Evolutionary conservation across 2,113 vertebrate genomes (phyloP).

Genomic region (Euleptes europaea): DNA sequence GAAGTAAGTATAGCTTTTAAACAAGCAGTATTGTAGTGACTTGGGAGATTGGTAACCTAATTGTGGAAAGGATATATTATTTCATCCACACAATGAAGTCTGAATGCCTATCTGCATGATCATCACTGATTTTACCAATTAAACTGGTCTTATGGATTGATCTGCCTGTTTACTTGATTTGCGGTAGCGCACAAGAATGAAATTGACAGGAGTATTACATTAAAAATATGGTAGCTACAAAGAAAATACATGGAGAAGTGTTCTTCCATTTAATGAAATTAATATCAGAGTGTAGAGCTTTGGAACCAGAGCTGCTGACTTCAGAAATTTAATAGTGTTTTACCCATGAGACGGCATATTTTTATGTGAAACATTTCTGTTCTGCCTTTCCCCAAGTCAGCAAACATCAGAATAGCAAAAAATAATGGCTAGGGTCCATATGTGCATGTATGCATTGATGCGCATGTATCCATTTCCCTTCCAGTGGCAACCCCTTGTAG

Average conservation of each 20-base stretch:
- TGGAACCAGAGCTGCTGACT: not conserved
- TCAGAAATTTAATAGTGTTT: not conserved
- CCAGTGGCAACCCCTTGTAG: not conserved
- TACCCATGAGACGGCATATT: not conserved
- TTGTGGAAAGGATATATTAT: not conserved
- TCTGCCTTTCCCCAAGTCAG: too few relatives aligned
- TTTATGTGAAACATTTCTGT: too few relatives aligned
- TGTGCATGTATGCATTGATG: not conserved
- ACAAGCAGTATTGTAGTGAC: not conserved
- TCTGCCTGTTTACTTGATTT: not conserved
- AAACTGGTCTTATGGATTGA: not conserved
- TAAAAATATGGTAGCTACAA: not conserved
- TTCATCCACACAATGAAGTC: not conserved
- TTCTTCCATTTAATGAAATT: not conserved
- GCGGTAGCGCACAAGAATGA: not conserved
- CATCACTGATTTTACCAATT: not conserved
- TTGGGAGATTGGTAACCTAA: not conserved
- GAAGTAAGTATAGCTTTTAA: constrained; percentile 82
- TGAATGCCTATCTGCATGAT: not conserved
- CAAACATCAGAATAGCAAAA: too few relatives aligned
- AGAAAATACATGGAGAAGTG: not conserved
- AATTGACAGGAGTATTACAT: not conserved
- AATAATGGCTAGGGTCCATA: not conserved
- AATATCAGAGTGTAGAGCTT: not conserved
- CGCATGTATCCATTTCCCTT: not conserved